A percentile compares a stretch with the other conserved stretches of the same genome.
phyloP scores from a whole-genome alignment of 2,113 vertebrate species.

The Melanocharis versteri region DNA sequence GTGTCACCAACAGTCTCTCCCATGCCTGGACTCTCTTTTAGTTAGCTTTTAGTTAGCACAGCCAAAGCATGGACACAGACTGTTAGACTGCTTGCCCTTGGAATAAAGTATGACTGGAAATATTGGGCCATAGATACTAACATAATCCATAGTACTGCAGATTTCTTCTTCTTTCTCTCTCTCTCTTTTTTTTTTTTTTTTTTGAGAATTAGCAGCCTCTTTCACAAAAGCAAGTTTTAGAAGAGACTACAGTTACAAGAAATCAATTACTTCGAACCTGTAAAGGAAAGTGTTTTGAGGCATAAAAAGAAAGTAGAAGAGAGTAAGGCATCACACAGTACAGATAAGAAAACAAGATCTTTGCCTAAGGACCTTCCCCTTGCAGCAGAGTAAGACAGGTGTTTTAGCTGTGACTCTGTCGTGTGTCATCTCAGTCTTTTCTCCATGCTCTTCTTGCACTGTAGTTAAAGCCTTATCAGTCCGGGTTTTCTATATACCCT shows the following conservation, averaged over 20 bases:
- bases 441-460: neutral
- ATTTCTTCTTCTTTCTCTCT: neutral
- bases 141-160: neutral
- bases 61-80: neutral
- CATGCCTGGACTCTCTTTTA: neutral
- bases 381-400: neutral
- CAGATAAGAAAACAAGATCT: neutral
- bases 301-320: neutral
- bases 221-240: neutral
- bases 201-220: neutral
- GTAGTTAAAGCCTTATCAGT: neutral
- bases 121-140: neutral
- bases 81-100: neutral
- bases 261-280: constrained; percentile 24
- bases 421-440: neutral
- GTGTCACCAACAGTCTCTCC: neutral
- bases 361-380: constrained; percentile 1
- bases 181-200: neutral
- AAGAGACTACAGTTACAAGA: neutral
- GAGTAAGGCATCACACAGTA: neutral
- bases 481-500: neutral
- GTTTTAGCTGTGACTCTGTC: neutral
- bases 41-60: neutral
- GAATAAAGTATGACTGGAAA: neutral
- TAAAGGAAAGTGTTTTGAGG: neutral